These are phyloP conservation scores for Passerina amoena DNA, from an alignment of 2,113 vertebrate species.

Conservation along the genomic window DNA sequence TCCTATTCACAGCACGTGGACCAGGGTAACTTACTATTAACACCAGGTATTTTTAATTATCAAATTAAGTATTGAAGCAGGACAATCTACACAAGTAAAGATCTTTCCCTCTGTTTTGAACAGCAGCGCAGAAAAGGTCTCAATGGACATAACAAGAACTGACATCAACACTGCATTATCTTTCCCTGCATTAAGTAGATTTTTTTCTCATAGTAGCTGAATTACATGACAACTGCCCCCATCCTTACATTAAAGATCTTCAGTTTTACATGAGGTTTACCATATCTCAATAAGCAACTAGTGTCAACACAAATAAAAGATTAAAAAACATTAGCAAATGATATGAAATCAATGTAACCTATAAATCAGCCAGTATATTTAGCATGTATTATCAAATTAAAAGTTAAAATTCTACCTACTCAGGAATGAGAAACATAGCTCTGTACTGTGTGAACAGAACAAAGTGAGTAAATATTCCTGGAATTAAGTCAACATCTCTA, in stretches of 20 bases:
- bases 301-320: not conserved
- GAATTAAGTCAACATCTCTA: not conserved
- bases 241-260: not conserved
- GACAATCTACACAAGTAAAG: not conserved
- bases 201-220: not conserved
- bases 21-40: not conserved
- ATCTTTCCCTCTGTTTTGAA: not conserved
- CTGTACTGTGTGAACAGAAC: not conserved
- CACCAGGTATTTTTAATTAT: not conserved
- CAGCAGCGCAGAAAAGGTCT: rapidly evolving
- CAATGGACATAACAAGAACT: not conserved
- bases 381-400: not conserved
- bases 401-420: not conserved
- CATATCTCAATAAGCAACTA: not conserved
- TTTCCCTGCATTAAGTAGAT: not conserved
- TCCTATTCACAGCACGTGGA: not conserved
- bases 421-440: not conserved
- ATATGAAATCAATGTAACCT: not conserved
- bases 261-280: not conserved
- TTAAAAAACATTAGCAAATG: not conserved
- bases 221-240: not conserved
- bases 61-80: not conserved
- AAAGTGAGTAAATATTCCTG: not conserved
- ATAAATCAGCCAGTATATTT: not conserved
- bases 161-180: not conserved